These are phyloP conservation scores for Drosophila pegasa DNA, from an alignment of 2,888 invertebrate species.

Conservation along the genomic window DNA sequence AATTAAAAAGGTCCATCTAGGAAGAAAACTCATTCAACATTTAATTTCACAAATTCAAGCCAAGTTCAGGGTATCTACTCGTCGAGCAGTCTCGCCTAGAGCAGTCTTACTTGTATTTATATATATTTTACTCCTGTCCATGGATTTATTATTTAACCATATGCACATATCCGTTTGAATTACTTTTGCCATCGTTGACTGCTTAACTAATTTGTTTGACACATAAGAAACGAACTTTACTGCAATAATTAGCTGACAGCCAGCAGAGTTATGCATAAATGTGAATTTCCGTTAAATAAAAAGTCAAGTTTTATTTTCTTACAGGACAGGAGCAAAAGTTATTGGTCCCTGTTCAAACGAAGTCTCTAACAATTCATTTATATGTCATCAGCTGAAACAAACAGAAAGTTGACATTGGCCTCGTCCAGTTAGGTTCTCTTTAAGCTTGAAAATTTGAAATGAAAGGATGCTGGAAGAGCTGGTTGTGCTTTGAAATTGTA, in stretches of 20 bases:
- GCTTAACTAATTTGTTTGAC: background rate
- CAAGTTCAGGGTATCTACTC: too few relatives aligned
- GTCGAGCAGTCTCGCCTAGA: too few relatives aligned
- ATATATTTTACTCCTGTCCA: background rate
- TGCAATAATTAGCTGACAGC: background rate
- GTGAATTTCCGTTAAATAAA: background rate
- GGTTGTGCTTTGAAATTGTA: too few relatives aligned
- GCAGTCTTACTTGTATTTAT: too few relatives aligned
- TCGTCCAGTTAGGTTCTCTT: too few relatives aligned
- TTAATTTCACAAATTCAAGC: too few relatives aligned
- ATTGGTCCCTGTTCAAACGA: too few relatives aligned
- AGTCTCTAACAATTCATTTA: background rate
- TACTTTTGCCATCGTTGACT: background rate
- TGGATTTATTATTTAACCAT: conserved; percentile 8
- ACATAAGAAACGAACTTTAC: background rate
- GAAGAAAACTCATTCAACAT: too few relatives aligned
- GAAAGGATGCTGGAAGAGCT: too few relatives aligned
- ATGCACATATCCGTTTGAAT: background rate
- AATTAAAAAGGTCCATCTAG: too few relatives aligned
- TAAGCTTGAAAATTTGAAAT: too few relatives aligned
- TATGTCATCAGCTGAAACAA: background rate
- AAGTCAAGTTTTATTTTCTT: background rate
- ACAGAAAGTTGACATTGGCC: background rate
- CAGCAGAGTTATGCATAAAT: background rate
- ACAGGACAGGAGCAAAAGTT: too few relatives aligned